A percentile compares a stretch with the other conserved stretches of the same genome.
These are phyloP conservation scores for Ivindomyrus marchei DNA, from an alignment of 2,113 vertebrate genomes.

Conservation along the genomic window DNA sequence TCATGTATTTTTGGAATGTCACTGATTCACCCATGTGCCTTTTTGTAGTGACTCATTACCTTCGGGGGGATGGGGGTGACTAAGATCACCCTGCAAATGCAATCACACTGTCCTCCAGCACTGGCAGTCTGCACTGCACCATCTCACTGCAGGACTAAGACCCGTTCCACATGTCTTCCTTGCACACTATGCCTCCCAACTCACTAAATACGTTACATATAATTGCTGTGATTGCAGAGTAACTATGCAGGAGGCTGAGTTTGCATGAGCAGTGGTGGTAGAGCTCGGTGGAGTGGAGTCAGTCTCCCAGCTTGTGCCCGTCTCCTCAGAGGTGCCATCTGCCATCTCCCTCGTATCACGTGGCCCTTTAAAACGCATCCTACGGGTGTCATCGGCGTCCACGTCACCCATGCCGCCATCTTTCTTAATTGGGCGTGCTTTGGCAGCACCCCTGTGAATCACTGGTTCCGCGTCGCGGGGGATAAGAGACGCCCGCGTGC, in stretches of 20 bases:
- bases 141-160: not conserved
- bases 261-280: not conserved
- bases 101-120: not conserved
- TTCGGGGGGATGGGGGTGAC: not conserved
- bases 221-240: not conserved
- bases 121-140: not conserved
- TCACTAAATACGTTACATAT: not conserved
- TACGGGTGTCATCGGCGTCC: not conserved
- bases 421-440: not conserved
- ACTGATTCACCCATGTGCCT: not conserved
- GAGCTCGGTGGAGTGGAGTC: not conserved
- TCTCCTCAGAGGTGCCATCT: not conserved
- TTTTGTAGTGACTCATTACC: not conserved
- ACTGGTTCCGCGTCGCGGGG: not conserved
- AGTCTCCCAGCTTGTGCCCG: not conserved
- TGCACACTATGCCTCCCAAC: not conserved
- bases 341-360: not conserved
- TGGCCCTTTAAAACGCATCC: not conserved
- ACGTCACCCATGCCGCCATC: not conserved
- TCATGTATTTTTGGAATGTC: not conserved
- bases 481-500: not conserved
- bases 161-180: not conserved
- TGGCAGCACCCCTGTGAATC: conserved; percentile 3
- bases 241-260: not conserved
- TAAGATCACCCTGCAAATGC: not conserved